These are phyloP conservation scores for Hypomecis punctinalis DNA, from an alignment of 2,888 invertebrate species.

Conservation along the genomic window DNA sequence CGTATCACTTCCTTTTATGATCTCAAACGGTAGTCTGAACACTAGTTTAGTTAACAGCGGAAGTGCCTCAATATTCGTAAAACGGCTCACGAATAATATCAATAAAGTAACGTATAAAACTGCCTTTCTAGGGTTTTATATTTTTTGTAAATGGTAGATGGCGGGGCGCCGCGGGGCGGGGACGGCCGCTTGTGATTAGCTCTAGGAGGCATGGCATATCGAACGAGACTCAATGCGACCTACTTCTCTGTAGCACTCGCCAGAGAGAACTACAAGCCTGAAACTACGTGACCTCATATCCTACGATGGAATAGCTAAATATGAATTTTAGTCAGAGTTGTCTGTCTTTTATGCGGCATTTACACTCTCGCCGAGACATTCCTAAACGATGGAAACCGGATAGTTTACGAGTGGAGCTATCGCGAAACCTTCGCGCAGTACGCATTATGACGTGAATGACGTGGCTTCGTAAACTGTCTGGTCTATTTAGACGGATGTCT, in stretches of 20 bases:
- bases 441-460: no score
- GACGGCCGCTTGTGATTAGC: constrained; percentile 79
- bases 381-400: no score
- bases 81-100: constrained; percentile 69
- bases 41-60: constrained; percentile 59
- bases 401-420: no score
- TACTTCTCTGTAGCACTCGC: not conserved
- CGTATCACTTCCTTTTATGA: constrained; percentile 60
- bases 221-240: constrained; percentile 41
- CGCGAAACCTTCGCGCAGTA: no score
- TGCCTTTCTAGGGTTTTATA: constrained; percentile 80
- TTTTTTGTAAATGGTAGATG: constrained; percentile 72
- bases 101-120: constrained; percentile 68
- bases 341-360: no score
- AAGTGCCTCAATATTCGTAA: constrained; percentile 72
- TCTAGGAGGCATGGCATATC: constrained; percentile 55
- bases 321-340: no score
- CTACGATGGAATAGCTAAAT: no score
- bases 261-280: no score
- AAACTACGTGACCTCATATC: no score
- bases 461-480: no score
- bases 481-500: no score
- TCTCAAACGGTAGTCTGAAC: constrained; percentile 58
- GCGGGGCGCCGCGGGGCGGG: constrained; percentile 63
- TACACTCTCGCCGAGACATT: no score